A percentile compares a stretch with the other conserved stretches of the same genome.
These are phyloP conservation scores for Eupithecia exiguata DNA, from an alignment of 2,888 invertebrate species.

Conservation along the genomic window DNA sequence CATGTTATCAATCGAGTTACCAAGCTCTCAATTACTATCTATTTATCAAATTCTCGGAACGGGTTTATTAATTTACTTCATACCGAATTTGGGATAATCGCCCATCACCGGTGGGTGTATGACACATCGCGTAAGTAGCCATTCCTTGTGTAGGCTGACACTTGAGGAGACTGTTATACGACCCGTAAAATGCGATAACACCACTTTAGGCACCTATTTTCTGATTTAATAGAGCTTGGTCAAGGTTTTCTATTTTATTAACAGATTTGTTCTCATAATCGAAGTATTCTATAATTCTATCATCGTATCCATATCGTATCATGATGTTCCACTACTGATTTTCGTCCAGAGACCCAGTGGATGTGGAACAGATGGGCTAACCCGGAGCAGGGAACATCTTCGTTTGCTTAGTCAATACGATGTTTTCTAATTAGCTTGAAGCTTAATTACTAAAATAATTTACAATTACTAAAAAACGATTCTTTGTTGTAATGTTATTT, in stretches of 20 bases:
- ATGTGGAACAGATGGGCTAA: not conserved
- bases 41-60: slow-evolving; percentile 23
- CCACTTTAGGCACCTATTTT: not conserved
- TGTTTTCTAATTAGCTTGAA: not conserved
- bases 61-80: slow-evolving; percentile 30
- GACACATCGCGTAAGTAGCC: slow-evolving; percentile 31
- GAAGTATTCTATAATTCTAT: no score
- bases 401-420: not conserved
- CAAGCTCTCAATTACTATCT: slow-evolving; percentile 14
- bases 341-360: not conserved
- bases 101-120: slow-evolving; percentile 29
- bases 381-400: not conserved
- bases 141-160: slow-evolving; percentile 29
- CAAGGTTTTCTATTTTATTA: not conserved
- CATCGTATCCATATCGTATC: no score
- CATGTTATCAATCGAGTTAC: slow-evolving; percentile 21
- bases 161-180: slow-evolving; percentile 12
- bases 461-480: no score
- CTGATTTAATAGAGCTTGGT: not conserved
- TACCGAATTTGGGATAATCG: slow-evolving; percentile 33
- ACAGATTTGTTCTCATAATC: not conserved
- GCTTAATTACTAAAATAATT: not conserved
- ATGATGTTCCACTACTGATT: not conserved
- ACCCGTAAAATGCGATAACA: not conserved
- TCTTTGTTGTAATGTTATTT: not conserved